Evolutionary conservation across 2,797 vertebrate genomes (phyloP).

Genomic region (Pitangus sulphuratus): DNA sequence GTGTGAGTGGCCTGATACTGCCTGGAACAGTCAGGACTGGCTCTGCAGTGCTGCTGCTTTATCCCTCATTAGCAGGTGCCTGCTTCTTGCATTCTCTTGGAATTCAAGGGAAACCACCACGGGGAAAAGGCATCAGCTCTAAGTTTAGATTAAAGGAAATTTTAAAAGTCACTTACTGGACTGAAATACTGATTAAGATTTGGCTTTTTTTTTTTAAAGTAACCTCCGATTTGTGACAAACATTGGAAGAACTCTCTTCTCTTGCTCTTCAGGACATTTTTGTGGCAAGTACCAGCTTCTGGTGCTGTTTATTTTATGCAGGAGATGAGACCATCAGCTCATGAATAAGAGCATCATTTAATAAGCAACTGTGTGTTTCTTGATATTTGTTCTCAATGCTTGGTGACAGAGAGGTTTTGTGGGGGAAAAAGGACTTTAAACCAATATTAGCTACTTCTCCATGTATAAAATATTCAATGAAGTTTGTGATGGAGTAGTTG

Average conservation of each 20-base stretch:
- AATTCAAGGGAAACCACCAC: not conserved
- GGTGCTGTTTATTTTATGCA: not conserved
- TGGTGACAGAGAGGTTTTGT: not conserved
- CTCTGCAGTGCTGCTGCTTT: not conserved
- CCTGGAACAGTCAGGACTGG: not conserved
- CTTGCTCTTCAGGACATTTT: not conserved
- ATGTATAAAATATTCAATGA: not conserved
- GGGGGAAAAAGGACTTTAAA: not conserved
- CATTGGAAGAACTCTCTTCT: not conserved
- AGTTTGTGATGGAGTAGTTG: not conserved
- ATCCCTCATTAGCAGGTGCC: not conserved
- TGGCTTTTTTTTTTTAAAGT: too few species aligned
- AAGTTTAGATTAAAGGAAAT: not conserved
- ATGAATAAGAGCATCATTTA: not conserved
- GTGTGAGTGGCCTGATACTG: not conserved
- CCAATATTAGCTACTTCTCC: accelerated
- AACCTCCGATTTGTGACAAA: not conserved
- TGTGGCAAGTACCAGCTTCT: accelerated
- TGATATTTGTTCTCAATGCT: not conserved
- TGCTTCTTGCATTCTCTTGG: not conserved
- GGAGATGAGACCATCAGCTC: not conserved
- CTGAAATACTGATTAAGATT: not conserved
- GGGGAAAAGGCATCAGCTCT: not conserved
- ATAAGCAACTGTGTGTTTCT: not conserved
- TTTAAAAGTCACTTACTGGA: not conserved